Evolutionary conservation across 2,888 invertebrate species (phyloP), one percentile per base, ranked within the genome.

Genomic region (Imbricaverruca yamaguchii): DNA sequence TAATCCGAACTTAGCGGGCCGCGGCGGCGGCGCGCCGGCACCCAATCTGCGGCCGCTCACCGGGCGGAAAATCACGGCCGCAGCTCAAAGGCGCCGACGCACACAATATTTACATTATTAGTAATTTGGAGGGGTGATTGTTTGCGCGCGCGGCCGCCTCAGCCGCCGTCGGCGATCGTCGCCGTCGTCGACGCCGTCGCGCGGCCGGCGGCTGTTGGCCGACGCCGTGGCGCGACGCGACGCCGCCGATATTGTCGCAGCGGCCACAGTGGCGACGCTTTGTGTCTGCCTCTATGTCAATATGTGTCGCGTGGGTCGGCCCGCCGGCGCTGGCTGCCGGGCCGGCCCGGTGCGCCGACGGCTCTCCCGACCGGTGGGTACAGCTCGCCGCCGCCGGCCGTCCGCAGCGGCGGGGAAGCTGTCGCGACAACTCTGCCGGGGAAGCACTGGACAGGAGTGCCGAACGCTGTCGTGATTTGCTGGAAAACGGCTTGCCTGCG

Each of bases 111-210:
- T 69, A 69, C 69, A 69, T 69, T 69, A 69, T 69, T 69, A 69
- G 69, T 69, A 69, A 69, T 69, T 69, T 69, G 69, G 69, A 69
- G 69, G 69, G 39, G 69, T 10, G 39, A 13, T 39, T 69, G 69
- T 69, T 25, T 69, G 39, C 65, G 7, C 15, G 11, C 25, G 69
- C 13, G 9, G 15, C 6, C 39, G 39, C 13, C 4, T 11, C 69
- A 39, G 69, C 39, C 3, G 69, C 39, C 21, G 69, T 12, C 39
- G 69, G 12, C 69, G 39, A 15, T 13, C 69, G 69, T 4, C 69
- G 69, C 25, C 69, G 69, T 4, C 13, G 69, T n/a, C 65, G 65
- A 65, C 65, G 65, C 65, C 39, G 39, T 39, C 39, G 39, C 39
- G 39, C 39, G 39, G 39, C n/a, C n/a, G n/a, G n/a, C 65, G 65